Evolutionary conservation across 2,888 invertebrate genomes (phyloP).

Genomic region (Sinohyriopsis cumingii): DNA sequence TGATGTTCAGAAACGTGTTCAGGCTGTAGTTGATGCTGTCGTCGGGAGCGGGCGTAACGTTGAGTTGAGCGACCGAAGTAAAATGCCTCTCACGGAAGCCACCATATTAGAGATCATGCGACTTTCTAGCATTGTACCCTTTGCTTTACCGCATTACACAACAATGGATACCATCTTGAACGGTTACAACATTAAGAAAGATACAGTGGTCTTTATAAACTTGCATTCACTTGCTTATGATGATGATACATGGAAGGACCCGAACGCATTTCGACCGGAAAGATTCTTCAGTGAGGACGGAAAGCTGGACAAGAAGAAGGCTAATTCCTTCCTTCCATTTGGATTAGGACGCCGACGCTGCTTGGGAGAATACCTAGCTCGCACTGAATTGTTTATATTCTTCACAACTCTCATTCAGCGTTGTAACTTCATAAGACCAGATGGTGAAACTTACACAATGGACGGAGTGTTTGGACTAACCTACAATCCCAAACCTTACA

Average conservation of each 20-base stretch:
- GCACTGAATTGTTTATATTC: conserved; percentile 47
- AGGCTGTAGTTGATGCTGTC: conserved; percentile 45
- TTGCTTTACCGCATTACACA: conserved; percentile 46
- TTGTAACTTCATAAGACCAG: conserved; percentile 22
- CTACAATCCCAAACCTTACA: conserved; percentile 6
- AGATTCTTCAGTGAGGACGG: conserved; percentile 16
- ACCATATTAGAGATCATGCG: conserved; percentile 44
- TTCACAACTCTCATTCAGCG: conserved; percentile 41
- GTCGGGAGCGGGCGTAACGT: conserved; percentile 31
- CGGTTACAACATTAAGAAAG: conserved; percentile 9
- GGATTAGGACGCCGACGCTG: conserved; percentile 50
- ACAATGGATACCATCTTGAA: conserved; percentile 15
- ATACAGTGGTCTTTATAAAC: conserved; percentile 27
- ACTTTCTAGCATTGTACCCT: conserved; percentile 30
- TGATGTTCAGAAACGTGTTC: conserved; percentile 39
- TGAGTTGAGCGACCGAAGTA: conserved; percentile 19
- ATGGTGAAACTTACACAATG: conserved; percentile 1
- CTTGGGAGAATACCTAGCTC: conserved; percentile 53
- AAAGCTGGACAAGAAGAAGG: conserved; percentile 10
- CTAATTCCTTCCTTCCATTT: conserved; percentile 34
- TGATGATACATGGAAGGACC: conserved; percentile 19
- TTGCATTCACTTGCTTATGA: conserved; percentile 25
- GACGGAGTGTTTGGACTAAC: conserved; percentile 3
- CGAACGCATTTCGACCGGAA: conserved; percentile 19
- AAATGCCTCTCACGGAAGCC: conserved; percentile 42